A percentile compares a stretch with the other conserved stretches of the same genome.
phyloP scores from a whole-genome alignment of 2,888 invertebrate species.

The Pasiphila rectangulata region DNA sequence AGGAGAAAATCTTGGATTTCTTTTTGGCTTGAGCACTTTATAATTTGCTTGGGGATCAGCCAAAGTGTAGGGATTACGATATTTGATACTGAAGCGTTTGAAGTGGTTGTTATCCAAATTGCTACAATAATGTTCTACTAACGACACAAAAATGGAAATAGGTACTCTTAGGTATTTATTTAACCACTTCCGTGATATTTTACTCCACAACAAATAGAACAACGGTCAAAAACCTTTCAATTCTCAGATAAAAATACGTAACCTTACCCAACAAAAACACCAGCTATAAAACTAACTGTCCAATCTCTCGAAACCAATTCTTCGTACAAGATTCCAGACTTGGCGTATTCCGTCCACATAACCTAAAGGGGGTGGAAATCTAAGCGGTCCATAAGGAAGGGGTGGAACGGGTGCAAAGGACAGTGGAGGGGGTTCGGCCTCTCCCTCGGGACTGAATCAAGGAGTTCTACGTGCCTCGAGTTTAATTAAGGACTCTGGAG shows the following conservation, averaged over 20 bases:
- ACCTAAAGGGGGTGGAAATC: constrained; percentile 73
- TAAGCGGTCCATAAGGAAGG: constrained; percentile 79
- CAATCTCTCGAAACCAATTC: constrained; percentile 77
- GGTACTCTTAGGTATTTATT: too few species aligned
- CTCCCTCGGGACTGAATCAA: constrained; percentile 74
- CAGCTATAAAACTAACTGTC: constrained; percentile 60
- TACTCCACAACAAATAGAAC: too few species aligned
- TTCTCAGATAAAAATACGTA: constrained; percentile 22
- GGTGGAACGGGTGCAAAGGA: constrained; percentile 58
- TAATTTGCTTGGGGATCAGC: constrained; percentile 21
- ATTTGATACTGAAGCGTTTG: constrained; percentile 1
- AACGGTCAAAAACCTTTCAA: constrained; percentile 10
- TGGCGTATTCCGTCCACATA: constrained; percentile 77
- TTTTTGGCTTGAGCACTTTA: constrained; percentile 34
- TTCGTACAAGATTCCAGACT: constrained; percentile 76
- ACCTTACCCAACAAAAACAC: constrained; percentile 43
- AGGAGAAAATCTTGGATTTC: constrained; percentile 45
- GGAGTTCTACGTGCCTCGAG: constrained; percentile 77
- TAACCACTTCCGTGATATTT: too few species aligned
- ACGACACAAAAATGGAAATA: too few species aligned
- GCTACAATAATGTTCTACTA: too few species aligned
- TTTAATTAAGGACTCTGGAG: constrained; percentile 76
- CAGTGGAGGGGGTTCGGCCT: constrained; percentile 41
- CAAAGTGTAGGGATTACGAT: constrained; percentile 6
- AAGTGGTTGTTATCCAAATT: too few species aligned